phyloP scores from a whole-genome alignment of 2,888 invertebrate genomes.

The Tanypteryx hageni region DNA sequence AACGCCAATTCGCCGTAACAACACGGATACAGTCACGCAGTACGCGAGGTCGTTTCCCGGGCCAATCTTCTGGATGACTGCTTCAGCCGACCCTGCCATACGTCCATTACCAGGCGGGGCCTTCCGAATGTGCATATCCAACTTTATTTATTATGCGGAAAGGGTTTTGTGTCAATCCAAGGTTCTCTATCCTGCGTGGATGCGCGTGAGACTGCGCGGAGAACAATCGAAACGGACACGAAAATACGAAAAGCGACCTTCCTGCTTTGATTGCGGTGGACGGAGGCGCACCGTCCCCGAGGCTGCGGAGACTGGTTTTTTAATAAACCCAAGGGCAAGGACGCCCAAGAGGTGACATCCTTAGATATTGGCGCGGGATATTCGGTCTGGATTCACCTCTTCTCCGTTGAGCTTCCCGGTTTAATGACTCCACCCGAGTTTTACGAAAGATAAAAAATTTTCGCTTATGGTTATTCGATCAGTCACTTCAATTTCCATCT shows the following conservation, averaged over 20 bases:
- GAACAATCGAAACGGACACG: neutral
- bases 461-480: no score
- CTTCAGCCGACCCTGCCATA: constrained; percentile 1
- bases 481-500: no score
- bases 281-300: no score
- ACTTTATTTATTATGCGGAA: neutral
- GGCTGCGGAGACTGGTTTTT: neutral
- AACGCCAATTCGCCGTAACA: neutral
- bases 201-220: neutral
- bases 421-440: no score
- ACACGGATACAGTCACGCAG: constrained; percentile 2
- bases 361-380: no score
- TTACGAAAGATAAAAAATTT: no score
- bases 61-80: neutral
- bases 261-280: neutral
- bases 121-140: neutral
- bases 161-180: neutral
- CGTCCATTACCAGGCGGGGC: neutral
- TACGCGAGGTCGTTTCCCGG: neutral
- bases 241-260: neutral
- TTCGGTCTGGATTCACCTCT: no score
- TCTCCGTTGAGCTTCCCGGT: no score
- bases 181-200: neutral
- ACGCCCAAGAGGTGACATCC: neutral
- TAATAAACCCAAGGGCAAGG: constrained; percentile 10